These are phyloP conservation scores for Cataglyphis cursor DNA, from an alignment of 2,888 invertebrate genomes.

Conservation along the genomic window DNA sequence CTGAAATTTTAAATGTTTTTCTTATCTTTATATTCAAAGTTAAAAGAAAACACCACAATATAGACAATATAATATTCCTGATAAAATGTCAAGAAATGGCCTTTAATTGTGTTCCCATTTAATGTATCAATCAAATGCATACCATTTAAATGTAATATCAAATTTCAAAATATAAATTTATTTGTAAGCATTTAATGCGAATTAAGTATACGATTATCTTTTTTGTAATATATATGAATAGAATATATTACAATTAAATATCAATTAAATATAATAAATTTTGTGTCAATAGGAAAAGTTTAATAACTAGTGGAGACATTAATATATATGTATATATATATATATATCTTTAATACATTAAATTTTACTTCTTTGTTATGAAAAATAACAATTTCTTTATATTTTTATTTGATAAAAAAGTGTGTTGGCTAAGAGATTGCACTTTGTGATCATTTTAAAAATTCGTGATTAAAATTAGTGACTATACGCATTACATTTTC, in stretches of 20 bases:
- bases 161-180: conserved; percentile 41
- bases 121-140: conserved; percentile 27
- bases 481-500: conserved; percentile 73
- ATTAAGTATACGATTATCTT: conserved; percentile 50
- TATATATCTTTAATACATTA: conserved; percentile 81
- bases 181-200: conserved; percentile 66
- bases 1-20: conserved; percentile 5
- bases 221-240: conserved; percentile 66
- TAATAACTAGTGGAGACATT: conserved; percentile 83
- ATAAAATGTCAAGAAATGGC: conserved; percentile 17
- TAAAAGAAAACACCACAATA: conserved; percentile 17
- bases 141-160: conserved; percentile 33
- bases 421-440: conserved; percentile 86
- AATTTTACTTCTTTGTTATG: conserved; percentile 84
- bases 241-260: conserved; percentile 76
- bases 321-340: conserved; percentile 1
- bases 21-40: not conserved
- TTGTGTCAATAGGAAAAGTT: conserved; percentile 82
- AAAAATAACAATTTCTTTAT: conserved; percentile 86
- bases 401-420: conserved; percentile 85
- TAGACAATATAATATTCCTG: conserved; percentile 11
- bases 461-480: conserved; percentile 82
- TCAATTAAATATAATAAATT: conserved; percentile 81
- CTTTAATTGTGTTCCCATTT: conserved; percentile 9
- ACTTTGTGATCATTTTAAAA: conserved; percentile 86